These are phyloP conservation scores for Ammodytes marinus DNA, from an alignment of 2,113 vertebrate species.

Conservation along the genomic window DNA sequence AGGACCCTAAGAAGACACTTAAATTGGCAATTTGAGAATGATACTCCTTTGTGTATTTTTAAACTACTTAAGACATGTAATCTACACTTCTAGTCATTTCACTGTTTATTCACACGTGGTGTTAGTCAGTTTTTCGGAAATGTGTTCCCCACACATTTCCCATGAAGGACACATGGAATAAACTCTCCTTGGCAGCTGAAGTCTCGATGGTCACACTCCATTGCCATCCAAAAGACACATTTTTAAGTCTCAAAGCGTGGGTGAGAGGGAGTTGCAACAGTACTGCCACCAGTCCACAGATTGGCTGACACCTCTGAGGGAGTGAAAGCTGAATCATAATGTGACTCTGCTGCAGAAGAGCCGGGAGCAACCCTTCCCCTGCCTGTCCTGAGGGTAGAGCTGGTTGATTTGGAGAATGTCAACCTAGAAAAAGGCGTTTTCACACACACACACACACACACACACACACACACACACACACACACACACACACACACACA, in stretches of 20 bases:
- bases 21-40: not conserved
- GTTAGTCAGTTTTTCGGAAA: constrained; percentile 33
- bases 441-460: constrained; percentile 9
- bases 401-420: constrained; percentile 54
- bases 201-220: constrained; percentile 58
- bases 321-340: constrained; percentile 72
- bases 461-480: not conserved
- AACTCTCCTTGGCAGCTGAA: constrained; percentile 31
- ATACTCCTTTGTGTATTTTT: not conserved
- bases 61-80: constrained; percentile 5
- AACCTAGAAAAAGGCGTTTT: constrained; percentile 23
- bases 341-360: constrained; percentile 46
- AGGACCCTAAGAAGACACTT: not conserved
- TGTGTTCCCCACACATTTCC: constrained; percentile 46
- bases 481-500: not conserved
- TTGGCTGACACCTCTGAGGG: constrained; percentile 64
- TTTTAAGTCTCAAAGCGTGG: constrained; percentile 59
- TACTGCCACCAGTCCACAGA: constrained; percentile 67
- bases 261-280: constrained; percentile 62
- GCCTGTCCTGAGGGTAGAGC: constrained; percentile 46
- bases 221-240: constrained; percentile 68
- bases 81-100: not conserved
- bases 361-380: constrained; percentile 43
- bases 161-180: constrained; percentile 38
- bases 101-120: constrained; percentile 34